Evolutionary conservation across 1,140 invertebrate species (phyloP).

Genomic region (Arctopsyche grandis): DNA sequence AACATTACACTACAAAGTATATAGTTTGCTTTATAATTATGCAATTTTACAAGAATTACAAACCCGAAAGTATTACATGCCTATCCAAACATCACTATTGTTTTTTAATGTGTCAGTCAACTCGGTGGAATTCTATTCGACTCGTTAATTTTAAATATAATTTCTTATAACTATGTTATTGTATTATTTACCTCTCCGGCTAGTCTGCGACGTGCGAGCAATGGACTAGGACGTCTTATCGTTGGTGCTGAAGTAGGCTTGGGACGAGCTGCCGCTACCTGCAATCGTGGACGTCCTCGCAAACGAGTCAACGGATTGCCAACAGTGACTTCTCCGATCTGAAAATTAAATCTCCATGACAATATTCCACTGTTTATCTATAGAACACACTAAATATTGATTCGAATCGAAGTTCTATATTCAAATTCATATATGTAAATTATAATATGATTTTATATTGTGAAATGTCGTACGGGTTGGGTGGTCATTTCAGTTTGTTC

Average conservation of each 20-base stretch:
- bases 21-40: too few relatives aligned
- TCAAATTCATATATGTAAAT: too few relatives aligned
- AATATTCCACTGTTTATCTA: background rate
- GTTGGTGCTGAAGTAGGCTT: slow-evolving; percentile 30
- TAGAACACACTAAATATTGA: background rate
- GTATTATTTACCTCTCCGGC: background rate
- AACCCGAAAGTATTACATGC: too few relatives aligned
- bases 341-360: background rate
- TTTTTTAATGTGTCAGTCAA: too few relatives aligned
- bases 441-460: background rate
- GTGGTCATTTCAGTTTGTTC: slow-evolving; percentile 30
- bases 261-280: slow-evolving; percentile 41
- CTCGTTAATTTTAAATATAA: too few relatives aligned
- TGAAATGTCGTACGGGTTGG: slow-evolving; percentile 24
- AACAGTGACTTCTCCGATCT: slow-evolving; percentile 47
- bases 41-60: too few relatives aligned
- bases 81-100: too few relatives aligned
- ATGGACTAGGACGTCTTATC: slow-evolving; percentile 30
- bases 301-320: slow-evolving; percentile 34
- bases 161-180: background rate
- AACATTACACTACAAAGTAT: too few relatives aligned
- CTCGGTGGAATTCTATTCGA: too few relatives aligned
- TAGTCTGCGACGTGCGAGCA: slow-evolving; percentile 38
- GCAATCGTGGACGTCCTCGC: slow-evolving; percentile 43
- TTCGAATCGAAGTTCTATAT: too few relatives aligned